Evolutionary conservation across 2,797 vertebrate genomes (phyloP), one percentile per base, ranked within the genome.

Genomic region (Dryobates pubescens): DNA sequence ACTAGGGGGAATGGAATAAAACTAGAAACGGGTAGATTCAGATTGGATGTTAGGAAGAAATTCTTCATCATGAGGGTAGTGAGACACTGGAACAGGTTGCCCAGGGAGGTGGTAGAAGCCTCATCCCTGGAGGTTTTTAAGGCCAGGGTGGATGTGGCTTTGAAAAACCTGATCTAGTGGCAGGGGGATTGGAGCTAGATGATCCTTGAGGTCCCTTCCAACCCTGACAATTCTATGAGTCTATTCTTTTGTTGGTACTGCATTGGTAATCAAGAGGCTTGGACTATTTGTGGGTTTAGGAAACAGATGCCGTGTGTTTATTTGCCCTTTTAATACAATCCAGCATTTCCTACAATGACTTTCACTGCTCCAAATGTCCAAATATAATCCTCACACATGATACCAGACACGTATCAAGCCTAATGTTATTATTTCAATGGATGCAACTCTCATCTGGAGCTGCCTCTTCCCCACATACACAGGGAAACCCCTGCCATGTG

Each of bases 401-500:
- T 13, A 65, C 5, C 32, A 91, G 80, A 65, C 54, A 71, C 3
- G 30, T 54, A 90, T 53, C 72, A 36, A 82, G 17, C 30, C 73
- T 70, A 32, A 70, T 7, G 19, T 70, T 67, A 57, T 15, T 90
- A 83, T 83, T 56, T 89, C 56, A 23, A 13, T 0, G 2, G 72
- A 78, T 4, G 0, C 63, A 81, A 67, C 57, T 71, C 76, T 88
- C 77, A 67, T 67, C 59, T 83, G 82, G 65, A 89, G 27, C 78
- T 82, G 59, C 64, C 20, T 92, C 74, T 47, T 59, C 16, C 17
- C 19, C 23, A 19, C 0, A 0, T 4, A 38, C 29, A 19, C 30
- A 70, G 77, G 73, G 73, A 86, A 90, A 94, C 62, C 69, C 70
- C 70, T 24, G 29, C 70, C 86, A 68, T 16, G 69, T 81, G 88